A percentile compares a stretch with the other conserved stretches of the same genome.
Conservation (phyloP, 2,113 vertebrate genomes). For the Clarias batrachus region DNA sequence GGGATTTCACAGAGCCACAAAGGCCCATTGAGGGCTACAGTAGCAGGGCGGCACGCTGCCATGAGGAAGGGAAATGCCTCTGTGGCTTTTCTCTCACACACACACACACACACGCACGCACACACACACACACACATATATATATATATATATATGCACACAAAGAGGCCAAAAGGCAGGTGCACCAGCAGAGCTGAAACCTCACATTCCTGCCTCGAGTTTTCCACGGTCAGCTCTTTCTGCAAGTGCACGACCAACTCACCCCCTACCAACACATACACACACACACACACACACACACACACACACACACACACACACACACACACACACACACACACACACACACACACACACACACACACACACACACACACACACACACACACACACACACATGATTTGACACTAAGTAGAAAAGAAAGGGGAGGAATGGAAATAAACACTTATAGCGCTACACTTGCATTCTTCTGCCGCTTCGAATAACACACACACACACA, state of each 20-base stretch:
- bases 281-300: slow-evolving; percentile 21
- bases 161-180: slow-evolving; percentile 56
- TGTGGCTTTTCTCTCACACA: slow-evolving; percentile 3
- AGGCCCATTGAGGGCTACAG: slow-evolving; percentile 51
- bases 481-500: not conserved
- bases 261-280: not conserved
- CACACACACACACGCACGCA: slow-evolving; percentile 18
- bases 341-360: not conserved
- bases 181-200: slow-evolving; percentile 47
- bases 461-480: not conserved
- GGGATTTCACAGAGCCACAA: slow-evolving; percentile 48
- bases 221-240: slow-evolving; percentile 56
- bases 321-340: slow-evolving; percentile 27
- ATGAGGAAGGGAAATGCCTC: slow-evolving; percentile 57
- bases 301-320: not conserved
- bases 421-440: not conserved
- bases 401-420: not conserved
- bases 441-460: not conserved
- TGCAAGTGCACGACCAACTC: slow-evolving; percentile 28
- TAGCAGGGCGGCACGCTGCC: slow-evolving; percentile 38
- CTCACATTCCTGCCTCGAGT: slow-evolving; percentile 49
- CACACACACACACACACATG: slow-evolving; percentile 21
- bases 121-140: slow-evolving; percentile 6
- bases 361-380: slow-evolving; percentile 3
- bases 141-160: slow-evolving; percentile 14